Evolutionary conservation across 2,797 vertebrate species (phyloP).

Genomic region (Paramormyrops hopkinsi): DNA sequence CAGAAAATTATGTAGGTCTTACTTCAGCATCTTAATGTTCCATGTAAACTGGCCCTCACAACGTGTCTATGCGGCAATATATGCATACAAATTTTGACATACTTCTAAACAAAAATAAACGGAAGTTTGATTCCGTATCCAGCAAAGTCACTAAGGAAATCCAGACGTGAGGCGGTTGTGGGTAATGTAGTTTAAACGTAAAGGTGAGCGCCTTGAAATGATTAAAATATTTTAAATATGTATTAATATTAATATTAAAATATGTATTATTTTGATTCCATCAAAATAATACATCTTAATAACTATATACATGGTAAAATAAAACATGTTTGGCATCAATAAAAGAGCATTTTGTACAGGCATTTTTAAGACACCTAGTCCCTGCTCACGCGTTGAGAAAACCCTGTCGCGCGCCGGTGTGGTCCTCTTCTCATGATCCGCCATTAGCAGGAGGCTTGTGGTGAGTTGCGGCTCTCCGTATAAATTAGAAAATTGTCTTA

Average conservation of each 20-base stretch:
- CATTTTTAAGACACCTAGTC: slow-evolving; percentile 31
- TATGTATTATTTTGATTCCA: background rate
- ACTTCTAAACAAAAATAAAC: background rate
- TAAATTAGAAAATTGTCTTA: fast-evolving
- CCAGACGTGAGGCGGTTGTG: background rate
- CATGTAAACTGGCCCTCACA: background rate
- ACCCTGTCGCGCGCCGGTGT: slow-evolving; percentile 55
- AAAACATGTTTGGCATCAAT: background rate
- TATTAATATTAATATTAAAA: background rate
- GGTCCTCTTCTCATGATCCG: slow-evolving; percentile 70
- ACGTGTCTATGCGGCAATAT: background rate
- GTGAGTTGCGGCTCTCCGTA: slow-evolving; percentile 48
- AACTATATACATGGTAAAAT: background rate
- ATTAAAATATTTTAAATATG: background rate
- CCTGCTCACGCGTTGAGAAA: slow-evolving; percentile 54
- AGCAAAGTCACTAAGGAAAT: slow-evolving; percentile 38
- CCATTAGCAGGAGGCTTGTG: slow-evolving; percentile 67
- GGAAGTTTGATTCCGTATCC: slow-evolving; percentile 16
- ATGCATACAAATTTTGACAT: background rate
- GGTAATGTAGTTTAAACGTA: slow-evolving; percentile 14
- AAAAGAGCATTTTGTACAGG: slow-evolving; percentile 42
- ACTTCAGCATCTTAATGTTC: background rate
- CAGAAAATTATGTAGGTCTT: background rate
- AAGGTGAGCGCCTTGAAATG: background rate
- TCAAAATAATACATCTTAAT: background rate